These are phyloP conservation scores for Scotopteryx bipunctaria DNA, from an alignment of 2,888 invertebrate species.

Conservation along the genomic window DNA sequence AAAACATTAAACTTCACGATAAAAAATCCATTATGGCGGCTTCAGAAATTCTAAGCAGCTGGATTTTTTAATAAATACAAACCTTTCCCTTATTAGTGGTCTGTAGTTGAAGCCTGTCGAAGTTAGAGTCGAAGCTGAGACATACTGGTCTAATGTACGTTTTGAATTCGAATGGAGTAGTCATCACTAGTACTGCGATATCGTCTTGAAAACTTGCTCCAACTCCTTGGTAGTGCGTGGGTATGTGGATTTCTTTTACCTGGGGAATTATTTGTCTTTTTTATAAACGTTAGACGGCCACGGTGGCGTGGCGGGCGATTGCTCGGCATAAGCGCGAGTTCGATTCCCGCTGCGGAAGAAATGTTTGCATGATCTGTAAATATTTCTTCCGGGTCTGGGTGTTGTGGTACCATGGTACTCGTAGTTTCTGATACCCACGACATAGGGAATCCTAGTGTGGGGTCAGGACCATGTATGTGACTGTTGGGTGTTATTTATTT, in stretches of 20 bases:
- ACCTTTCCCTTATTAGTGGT: conserved; percentile 46
- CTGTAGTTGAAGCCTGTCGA: conserved; percentile 49
- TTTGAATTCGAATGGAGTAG: conserved; percentile 65
- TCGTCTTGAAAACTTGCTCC: conserved; percentile 82
- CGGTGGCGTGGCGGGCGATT: no score
- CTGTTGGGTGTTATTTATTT: no score
- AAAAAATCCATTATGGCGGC: not conserved
- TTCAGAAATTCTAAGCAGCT: not conserved
- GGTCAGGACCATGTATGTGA: no score
- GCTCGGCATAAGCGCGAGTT: not conserved
- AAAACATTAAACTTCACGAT: no score
- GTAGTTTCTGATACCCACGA: no score
- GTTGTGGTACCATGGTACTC: no score
- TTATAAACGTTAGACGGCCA: not conserved
- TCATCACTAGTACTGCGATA: conserved; percentile 75
- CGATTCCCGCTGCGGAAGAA: no score
- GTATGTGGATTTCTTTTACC: conserved; percentile 64
- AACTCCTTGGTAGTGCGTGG: conserved; percentile 72
- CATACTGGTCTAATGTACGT: conserved; percentile 78
- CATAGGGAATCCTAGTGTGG: no score
- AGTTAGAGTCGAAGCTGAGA: conserved; percentile 57
- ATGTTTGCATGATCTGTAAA: no score
- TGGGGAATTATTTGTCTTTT: conserved; percentile 32
- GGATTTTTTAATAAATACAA: conserved; percentile 36
- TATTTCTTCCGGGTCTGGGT: no score